These are phyloP conservation scores for Eira barbara DNA, from an alignment of 2,113 vertebrate genomes.

Conservation along the genomic window DNA sequence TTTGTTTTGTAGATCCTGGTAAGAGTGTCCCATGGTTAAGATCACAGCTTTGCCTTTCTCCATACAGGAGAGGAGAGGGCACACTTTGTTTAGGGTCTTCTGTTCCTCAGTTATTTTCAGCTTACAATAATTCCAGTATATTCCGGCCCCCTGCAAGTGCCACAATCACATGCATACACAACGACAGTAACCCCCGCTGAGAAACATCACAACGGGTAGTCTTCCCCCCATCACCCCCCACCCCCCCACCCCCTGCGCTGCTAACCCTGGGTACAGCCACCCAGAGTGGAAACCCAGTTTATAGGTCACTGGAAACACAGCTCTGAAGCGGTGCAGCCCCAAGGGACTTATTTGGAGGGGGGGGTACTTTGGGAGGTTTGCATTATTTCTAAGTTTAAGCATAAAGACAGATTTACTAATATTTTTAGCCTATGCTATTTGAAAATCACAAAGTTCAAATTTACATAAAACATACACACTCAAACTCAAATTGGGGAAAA, in stretches of 20 bases:
- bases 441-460: constrained; percentile 15
- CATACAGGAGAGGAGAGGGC: background rate
- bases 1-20: background rate
- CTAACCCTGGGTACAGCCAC: background rate
- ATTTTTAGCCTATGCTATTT: constrained; percentile 51
- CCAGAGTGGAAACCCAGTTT: too few species aligned
- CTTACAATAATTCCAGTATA: background rate
- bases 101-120: background rate
- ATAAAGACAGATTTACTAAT: background rate
- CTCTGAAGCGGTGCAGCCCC: background rate
- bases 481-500: background rate
- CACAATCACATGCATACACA: accelerated
- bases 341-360: background rate
- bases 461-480: background rate
- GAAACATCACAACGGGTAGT: background rate
- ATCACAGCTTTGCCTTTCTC: too few species aligned
- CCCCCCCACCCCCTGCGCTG: too few species aligned
- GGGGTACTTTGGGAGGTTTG: background rate
- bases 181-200: background rate
- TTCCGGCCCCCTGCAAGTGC: background rate
- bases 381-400: constrained; percentile 16
- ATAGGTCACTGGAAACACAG: background rate
- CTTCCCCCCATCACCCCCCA: too few species aligned
- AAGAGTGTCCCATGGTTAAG: too few species aligned
- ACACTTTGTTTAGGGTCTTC: background rate